Percentiles rank a stretch among this genome's conserved stretches.
Evolutionary conservation across 2,113 vertebrate genomes (phyloP).

Genomic region (Parotia lawesii): DNA sequence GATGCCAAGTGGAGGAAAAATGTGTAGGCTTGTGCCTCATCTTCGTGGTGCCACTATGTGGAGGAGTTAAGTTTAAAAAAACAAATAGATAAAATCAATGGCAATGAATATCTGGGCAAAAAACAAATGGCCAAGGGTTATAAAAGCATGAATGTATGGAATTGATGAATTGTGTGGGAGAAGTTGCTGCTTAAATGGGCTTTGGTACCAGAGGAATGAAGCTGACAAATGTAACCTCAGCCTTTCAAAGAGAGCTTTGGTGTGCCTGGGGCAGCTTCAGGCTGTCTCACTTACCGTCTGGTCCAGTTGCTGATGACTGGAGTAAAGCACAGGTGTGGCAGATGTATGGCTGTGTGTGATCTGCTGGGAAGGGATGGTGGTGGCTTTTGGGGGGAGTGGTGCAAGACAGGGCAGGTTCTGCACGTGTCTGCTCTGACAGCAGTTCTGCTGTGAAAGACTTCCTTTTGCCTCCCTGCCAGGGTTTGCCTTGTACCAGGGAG

Average conservation of each 20-base stretch:
- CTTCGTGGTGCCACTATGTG: not conserved
- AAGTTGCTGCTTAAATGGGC: not conserved
- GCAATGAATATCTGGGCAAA: not conserved
- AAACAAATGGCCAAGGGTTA: not conserved
- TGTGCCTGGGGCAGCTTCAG: not conserved
- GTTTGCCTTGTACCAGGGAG: not conserved
- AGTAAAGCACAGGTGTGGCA: not conserved
- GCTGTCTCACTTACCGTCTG: not conserved
- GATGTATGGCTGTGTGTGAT: not conserved
- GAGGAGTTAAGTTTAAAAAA: conserved; percentile 4
- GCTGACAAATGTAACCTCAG: not conserved
- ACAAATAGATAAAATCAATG: not conserved
- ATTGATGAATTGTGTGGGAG: not conserved
- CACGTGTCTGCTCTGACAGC: not conserved
- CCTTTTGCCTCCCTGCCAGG: not conserved
- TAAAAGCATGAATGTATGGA: not conserved
- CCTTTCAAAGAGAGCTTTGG: not conserved
- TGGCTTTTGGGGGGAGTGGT: fast-evolving
- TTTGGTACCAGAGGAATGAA: not conserved
- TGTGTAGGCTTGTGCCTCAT: not conserved
- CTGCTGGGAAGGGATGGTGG: not conserved
- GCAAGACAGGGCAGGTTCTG: not conserved
- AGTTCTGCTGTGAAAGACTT: not conserved
- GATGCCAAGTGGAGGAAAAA: not conserved
- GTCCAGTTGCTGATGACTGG: not conserved